Base-by-base conservation (phyloP, 2,888 invertebrate genomes). In the Calameuta idolon region DNA sequence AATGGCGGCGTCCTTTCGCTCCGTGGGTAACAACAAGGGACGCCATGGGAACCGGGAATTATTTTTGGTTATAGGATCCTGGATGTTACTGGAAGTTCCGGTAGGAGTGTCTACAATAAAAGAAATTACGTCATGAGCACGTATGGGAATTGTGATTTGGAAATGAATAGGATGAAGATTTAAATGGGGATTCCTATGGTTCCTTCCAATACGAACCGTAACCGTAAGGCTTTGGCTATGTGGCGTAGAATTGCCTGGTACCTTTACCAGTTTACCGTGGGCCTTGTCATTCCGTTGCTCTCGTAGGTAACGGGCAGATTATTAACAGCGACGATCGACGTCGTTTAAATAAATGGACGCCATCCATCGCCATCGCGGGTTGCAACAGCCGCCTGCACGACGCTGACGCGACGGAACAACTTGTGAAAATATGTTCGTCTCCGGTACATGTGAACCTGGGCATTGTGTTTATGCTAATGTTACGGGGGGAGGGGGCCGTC, bases 391-490 rank as follows among this genome's bases (percentile, higher is more conserved):
- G 74, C 34, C 74, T 31, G 74, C 34, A 30, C 31, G 12, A 74
- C 35, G 30, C 35, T 30, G n/a, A 77, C 76, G 55, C 76, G 55
- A 34, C 71, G 71, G 69, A 74, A 75, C 77, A 75, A 77, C 75
- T 77, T 77, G 77, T 75, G 77, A 77, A 77, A 77, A 78, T 78
- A 73, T 78, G 76, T 78, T 71, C 69, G 75, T 74, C 78, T 68
- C 69, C 40, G 76, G 73, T 75, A 55, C 55, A 68, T 34, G 75
- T 75, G 74, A 77, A 77, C 77, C 73, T 74, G 71, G 69, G 78
- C 74, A 79, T 76, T 76, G 78, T 79, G 75, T 37, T 75, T 80
- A 80, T 80, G 80, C 78, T 80, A 80, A 80, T 80, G 78, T 34
- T 55, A 3, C 0, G 34, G 11, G 11, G 1, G 34, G 11, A 1